These are phyloP conservation scores for Nymphalis polychloros DNA, from an alignment of 2,888 invertebrate genomes.

Conservation along the genomic window DNA sequence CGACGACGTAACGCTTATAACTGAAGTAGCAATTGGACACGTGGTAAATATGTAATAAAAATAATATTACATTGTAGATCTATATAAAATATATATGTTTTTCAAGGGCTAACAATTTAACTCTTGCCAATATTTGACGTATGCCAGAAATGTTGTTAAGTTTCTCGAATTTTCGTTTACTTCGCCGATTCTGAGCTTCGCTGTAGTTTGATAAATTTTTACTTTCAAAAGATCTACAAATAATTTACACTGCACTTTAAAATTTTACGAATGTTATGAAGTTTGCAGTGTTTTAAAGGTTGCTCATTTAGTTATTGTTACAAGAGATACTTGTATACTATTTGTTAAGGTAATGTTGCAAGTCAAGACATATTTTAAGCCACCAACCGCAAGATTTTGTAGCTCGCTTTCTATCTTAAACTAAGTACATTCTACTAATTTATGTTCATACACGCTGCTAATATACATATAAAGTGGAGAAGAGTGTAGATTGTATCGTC, in stretches of 20 bases:
- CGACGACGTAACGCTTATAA: slow-evolving; percentile 13
- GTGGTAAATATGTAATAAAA: not conserved
- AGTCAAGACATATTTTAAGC: slow-evolving; percentile 16
- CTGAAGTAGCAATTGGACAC: slow-evolving; percentile 14
- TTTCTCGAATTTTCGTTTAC: not conserved
- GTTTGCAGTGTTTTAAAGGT: not conserved
- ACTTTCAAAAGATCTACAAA: not conserved
- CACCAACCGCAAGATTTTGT: slow-evolving; percentile 12
- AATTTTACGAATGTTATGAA: not conserved
- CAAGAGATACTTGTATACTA: not conserved
- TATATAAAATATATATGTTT: too few relatives aligned
- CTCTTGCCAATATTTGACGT: not conserved
- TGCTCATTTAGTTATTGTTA: not conserved
- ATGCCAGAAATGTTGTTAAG: not conserved
- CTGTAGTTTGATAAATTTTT: not conserved
- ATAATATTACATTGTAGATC: too few relatives aligned
- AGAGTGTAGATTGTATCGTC: not conserved
- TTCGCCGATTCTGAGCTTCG: not conserved
- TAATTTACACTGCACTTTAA: not conserved
- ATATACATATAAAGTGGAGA: slow-evolving; percentile 5
- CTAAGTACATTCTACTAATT: slow-evolving; percentile 13
- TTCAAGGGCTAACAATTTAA: not conserved
- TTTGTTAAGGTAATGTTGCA: slow-evolving; percentile 9
- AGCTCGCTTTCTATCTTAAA: slow-evolving; percentile 9
- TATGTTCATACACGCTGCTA: slow-evolving; percentile 3